phyloP scores from a whole-genome alignment of 2,797 vertebrate species.

The Cuculus canorus region DNA sequence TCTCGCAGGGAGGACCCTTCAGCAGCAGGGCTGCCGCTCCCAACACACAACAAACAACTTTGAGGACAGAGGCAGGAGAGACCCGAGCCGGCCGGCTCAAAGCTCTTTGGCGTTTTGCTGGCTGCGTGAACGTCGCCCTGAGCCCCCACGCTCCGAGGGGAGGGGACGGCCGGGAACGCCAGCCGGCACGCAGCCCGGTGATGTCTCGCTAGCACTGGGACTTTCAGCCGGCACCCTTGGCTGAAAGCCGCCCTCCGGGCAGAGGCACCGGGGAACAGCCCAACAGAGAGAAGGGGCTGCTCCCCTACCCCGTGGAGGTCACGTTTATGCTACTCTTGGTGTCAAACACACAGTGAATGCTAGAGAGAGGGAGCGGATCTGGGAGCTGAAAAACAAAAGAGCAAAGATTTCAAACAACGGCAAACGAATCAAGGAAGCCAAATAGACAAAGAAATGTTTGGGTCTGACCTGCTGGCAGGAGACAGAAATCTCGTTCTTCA shows the following conservation, averaged over 20 bases:
- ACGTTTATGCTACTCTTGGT: slow-evolving; percentile 79
- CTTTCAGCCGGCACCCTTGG: slow-evolving; percentile 66
- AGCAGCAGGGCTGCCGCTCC: slow-evolving; percentile 75
- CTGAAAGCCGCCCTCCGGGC: slow-evolving; percentile 74
- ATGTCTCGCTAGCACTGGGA: slow-evolving; percentile 65
- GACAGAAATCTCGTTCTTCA: slow-evolving; percentile 94
- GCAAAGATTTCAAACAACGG: slow-evolving; percentile 86
- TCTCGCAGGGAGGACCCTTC: slow-evolving; percentile 79
- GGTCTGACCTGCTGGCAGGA: slow-evolving; percentile 99
- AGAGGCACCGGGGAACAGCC: slow-evolving; percentile 76
- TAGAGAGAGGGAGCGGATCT: slow-evolving; percentile 86
- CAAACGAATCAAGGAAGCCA: slow-evolving; percentile 84
- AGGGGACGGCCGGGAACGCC: slow-evolving; percentile 68
- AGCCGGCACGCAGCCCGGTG: slow-evolving; percentile 61
- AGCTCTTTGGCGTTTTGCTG: slow-evolving; percentile 75
- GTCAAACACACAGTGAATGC: slow-evolving; percentile 82
- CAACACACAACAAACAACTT: slow-evolving; percentile 77
- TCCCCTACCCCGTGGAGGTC: slow-evolving; percentile 78
- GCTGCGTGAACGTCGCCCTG: slow-evolving; percentile 72
- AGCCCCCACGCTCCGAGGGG: slow-evolving; percentile 68
- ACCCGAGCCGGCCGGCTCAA: slow-evolving; percentile 71
- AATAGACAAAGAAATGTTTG: slow-evolving; percentile 97
- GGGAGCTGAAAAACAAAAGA: slow-evolving; percentile 89
- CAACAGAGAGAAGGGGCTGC: slow-evolving; percentile 77
- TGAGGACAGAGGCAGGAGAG: slow-evolving; percentile 75